Conservation (phyloP, 2,113 vertebrate genomes). For the Sinocyclocheilus maitianheensis region DNA sequence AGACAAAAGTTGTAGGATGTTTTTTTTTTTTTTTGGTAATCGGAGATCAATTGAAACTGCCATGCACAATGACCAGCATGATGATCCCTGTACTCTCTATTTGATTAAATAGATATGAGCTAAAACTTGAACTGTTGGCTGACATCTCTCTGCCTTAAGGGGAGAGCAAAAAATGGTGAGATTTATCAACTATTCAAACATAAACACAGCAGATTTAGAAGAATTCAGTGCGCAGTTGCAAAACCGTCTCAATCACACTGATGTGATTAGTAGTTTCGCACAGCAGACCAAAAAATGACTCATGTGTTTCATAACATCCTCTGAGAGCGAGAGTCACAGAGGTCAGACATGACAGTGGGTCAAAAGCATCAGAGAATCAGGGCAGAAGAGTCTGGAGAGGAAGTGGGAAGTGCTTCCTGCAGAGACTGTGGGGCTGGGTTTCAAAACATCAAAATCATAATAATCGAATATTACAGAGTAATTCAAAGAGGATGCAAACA, state of each 20-base stretch:
- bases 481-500: no score
- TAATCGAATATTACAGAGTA: no score
- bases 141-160: background rate
- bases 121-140: background rate
- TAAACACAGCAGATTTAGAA: conserved; percentile 36
- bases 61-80: background rate
- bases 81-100: background rate
- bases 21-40: background rate
- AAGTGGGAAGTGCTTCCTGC: background rate
- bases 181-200: background rate
- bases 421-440: background rate
- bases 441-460: background rate
- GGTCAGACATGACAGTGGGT: conserved; percentile 65
- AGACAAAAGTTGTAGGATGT: background rate
- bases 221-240: conserved; percentile 58
- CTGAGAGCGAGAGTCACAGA: conserved; percentile 57
- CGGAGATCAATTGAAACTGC: background rate
- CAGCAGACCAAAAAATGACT: conserved; percentile 49
- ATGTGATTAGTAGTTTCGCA: conserved; percentile 55
- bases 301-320: conserved; percentile 61
- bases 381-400: background rate
- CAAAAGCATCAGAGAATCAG: conserved; percentile 67
- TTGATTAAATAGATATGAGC: background rate
- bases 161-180: background rate
- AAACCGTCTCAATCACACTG: conserved; percentile 59